Percentiles rank a stretch among this genome's conserved stretches.
phyloP scores from a whole-genome alignment of 1,140 invertebrate species.

The Diabrotica virgifera region DNA sequence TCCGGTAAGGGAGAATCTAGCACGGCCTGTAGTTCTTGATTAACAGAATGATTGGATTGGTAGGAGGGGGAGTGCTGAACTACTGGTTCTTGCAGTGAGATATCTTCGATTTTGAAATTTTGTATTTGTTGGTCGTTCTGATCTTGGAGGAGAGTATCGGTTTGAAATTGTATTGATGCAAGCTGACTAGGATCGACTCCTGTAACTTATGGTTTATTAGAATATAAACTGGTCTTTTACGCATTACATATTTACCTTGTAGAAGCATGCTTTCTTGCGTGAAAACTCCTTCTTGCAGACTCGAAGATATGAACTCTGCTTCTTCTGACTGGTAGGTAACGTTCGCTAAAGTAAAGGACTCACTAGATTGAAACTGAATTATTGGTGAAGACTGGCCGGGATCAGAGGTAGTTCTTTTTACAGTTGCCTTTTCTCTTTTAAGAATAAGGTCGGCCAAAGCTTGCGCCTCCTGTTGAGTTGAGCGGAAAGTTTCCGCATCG shows the following conservation, averaged over 20 bases:
- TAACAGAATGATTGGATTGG: constrained; percentile 61
- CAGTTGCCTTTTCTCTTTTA: constrained; percentile 65
- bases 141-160: constrained; percentile 57
- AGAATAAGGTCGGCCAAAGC: constrained; percentile 56
- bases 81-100: constrained; percentile 43
- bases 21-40: constrained; percentile 68
- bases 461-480: constrained; percentile 56
- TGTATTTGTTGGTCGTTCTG: constrained; percentile 63
- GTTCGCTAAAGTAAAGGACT: constrained; percentile 59
- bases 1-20: constrained; percentile 73
- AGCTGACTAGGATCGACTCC: constrained; percentile 64
- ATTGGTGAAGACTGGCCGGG: constrained; percentile 60
- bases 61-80: constrained; percentile 51
- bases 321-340: constrained; percentile 65
- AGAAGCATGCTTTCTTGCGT: constrained; percentile 70
- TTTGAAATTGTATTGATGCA: constrained; percentile 53
- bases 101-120: constrained; percentile 67
- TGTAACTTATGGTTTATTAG: background rate
- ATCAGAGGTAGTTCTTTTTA: constrained; percentile 61
- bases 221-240: no score
- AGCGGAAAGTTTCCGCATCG: constrained; percentile 61
- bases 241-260: constrained; percentile 50
- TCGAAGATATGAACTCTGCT: constrained; percentile 68
- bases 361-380: constrained; percentile 57
- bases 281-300: constrained; percentile 73